These are phyloP conservation scores for Philereme vetulata DNA, from an alignment of 2,888 invertebrate species.

Conservation along the genomic window DNA sequence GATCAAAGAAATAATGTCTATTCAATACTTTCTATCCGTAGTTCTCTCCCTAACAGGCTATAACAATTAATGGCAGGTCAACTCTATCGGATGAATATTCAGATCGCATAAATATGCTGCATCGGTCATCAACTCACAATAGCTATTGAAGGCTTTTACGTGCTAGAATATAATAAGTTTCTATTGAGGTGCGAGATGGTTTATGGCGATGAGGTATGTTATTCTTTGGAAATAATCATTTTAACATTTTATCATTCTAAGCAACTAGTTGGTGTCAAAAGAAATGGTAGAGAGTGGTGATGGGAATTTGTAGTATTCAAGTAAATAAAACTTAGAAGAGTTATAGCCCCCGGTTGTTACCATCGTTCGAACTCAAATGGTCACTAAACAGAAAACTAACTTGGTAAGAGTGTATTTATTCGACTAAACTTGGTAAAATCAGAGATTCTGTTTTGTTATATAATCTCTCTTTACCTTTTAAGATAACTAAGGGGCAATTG, in stretches of 20 bases:
- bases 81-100: slow-evolving; percentile 76
- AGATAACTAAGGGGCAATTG: no score
- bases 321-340: no score
- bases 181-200: slow-evolving; percentile 25
- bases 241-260: not conserved
- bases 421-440: no score
- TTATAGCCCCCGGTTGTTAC: no score
- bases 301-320: not conserved
- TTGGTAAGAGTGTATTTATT: no score
- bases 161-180: slow-evolving; percentile 52
- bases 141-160: slow-evolving; percentile 53
- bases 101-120: slow-evolving; percentile 70
- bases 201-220: slow-evolving; percentile 21
- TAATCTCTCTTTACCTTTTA: no score
- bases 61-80: slow-evolving; percentile 78
- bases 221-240: slow-evolving; percentile 13
- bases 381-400: no score
- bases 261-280: not conserved
- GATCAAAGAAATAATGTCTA: not conserved
- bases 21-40: slow-evolving; percentile 37
- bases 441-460: no score
- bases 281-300: not conserved
- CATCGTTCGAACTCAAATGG: no score
- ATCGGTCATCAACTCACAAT: slow-evolving; percentile 55
- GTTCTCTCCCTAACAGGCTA: slow-evolving; percentile 57